Conservation (phyloP, 1,140 invertebrate species). For the Campodea augens region DNA sequence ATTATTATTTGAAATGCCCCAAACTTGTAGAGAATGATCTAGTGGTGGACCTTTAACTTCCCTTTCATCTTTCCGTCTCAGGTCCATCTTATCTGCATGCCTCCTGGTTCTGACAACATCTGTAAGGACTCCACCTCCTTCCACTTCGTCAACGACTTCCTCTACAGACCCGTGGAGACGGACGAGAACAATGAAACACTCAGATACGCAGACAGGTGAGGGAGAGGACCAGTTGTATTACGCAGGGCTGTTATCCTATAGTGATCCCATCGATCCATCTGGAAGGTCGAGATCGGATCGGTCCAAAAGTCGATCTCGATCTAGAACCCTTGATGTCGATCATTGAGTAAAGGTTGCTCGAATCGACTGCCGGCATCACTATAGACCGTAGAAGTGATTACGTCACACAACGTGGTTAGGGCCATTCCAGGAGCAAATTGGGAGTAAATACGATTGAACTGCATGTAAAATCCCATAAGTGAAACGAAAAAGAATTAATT, state of each 20-base stretch:
- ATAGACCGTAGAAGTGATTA: too few relatives aligned
- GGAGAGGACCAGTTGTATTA: too few relatives aligned
- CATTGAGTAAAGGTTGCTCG: too few relatives aligned
- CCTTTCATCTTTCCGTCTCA: slow-evolving; percentile 21
- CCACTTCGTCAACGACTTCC: slow-evolving; percentile 80
- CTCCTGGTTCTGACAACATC: slow-evolving; percentile 67
- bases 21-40: slow-evolving; percentile 3
- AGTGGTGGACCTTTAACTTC: background rate
- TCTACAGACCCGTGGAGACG: slow-evolving; percentile 69
- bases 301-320: too few relatives aligned
- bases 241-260: slow-evolving; percentile 20
- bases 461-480: too few relatives aligned
- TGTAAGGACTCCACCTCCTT: slow-evolving; percentile 75
- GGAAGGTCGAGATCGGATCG: too few relatives aligned
- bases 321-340: too few relatives aligned
- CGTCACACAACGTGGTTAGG: too few relatives aligned
- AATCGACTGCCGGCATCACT: too few relatives aligned
- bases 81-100: slow-evolving; percentile 85
- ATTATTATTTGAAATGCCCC: background rate
- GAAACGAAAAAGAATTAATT: too few relatives aligned
- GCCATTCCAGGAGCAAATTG: too few relatives aligned
- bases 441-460: too few relatives aligned
- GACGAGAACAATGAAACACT: slow-evolving; percentile 66
- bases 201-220: slow-evolving; percentile 57
- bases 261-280: slow-evolving; percentile 8